Conservation (phyloP, 2,113 vertebrate genomes). For the Miniopterus natalensis region DNA sequence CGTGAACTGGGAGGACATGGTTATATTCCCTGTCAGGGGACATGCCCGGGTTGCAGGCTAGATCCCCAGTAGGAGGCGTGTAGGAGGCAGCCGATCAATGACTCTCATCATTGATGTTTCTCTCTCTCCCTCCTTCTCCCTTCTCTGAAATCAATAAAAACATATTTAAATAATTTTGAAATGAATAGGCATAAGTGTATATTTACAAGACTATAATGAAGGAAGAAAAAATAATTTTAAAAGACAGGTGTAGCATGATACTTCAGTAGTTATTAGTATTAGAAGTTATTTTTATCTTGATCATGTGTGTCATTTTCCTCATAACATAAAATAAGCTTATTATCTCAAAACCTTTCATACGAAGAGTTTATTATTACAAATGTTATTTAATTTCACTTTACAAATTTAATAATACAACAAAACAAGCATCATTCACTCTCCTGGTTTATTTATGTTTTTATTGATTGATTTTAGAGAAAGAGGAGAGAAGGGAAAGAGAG, state of each 20-base stretch:
- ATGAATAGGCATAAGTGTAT: not conserved
- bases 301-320: not conserved
- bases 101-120: too few species aligned
- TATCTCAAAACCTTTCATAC: not conserved
- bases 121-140: too few species aligned
- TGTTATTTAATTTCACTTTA: slow-evolving; percentile 61
- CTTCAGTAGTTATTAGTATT: not conserved
- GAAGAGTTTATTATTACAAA: not conserved
- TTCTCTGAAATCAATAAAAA: too few species aligned
- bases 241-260: not conserved
- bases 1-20: too few species aligned
- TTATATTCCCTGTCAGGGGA: too few species aligned
- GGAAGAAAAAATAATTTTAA: not conserved
- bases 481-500: too few species aligned
- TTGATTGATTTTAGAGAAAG: not conserved
- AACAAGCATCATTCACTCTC: not conserved
- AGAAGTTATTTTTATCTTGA: slow-evolving; percentile 1
- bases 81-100: too few species aligned
- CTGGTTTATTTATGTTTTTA: not conserved
- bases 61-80: too few species aligned
- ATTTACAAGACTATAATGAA: not conserved
- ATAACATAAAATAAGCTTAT: not conserved
- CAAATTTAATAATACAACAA: slow-evolving; percentile 42
- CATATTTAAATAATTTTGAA: not conserved
- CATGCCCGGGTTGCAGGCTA: too few species aligned